phyloP scores from a whole-genome alignment of 2,797 vertebrate genomes.

The Hippoglossus hippoglossus region DNA sequence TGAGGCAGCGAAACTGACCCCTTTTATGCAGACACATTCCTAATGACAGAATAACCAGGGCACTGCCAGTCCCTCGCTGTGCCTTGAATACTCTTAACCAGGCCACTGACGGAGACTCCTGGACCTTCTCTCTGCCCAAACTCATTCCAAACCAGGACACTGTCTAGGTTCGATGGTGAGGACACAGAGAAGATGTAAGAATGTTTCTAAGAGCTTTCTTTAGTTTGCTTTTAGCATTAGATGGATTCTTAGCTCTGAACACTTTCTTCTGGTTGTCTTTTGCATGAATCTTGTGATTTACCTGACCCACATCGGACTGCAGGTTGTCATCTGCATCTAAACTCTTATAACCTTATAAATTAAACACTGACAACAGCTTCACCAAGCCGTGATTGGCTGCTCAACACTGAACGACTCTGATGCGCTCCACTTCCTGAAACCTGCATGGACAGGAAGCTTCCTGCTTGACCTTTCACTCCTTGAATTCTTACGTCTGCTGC shows the following conservation, averaged over 20 bases:
- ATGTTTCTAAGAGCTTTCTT: neutral
- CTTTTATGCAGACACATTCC: slow-evolving; percentile 57
- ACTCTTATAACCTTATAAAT: neutral
- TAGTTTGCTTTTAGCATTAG: slow-evolving; percentile 5
- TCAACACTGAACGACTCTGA: neutral
- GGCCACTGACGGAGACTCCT: slow-evolving; percentile 35
- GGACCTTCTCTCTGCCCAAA: slow-evolving; percentile 11
- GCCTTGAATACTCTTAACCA: slow-evolving; percentile 50
- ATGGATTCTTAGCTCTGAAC: neutral
- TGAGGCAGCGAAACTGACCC: slow-evolving; percentile 52
- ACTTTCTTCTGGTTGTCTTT: slow-evolving; percentile 4
- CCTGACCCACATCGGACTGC: neutral
- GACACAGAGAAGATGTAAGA: neutral
- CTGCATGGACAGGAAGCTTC: slow-evolving; percentile 42
- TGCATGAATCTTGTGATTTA: neutral
- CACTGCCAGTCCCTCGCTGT: slow-evolving; percentile 43
- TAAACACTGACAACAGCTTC: slow-evolving; percentile 5
- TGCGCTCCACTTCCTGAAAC: slow-evolving; percentile 47
- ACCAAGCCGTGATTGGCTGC: neutral
- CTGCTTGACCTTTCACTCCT: slow-evolving; percentile 36
- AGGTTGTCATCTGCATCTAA: neutral
- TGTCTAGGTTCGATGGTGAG: slow-evolving; percentile 11
- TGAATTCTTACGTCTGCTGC: slow-evolving; percentile 19
- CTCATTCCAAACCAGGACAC: slow-evolving; percentile 28
- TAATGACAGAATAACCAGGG: slow-evolving; percentile 55